These are phyloP conservation scores for Etheostoma spectabile DNA, from an alignment of 2,113 vertebrate genomes.

Conservation along the genomic window DNA sequence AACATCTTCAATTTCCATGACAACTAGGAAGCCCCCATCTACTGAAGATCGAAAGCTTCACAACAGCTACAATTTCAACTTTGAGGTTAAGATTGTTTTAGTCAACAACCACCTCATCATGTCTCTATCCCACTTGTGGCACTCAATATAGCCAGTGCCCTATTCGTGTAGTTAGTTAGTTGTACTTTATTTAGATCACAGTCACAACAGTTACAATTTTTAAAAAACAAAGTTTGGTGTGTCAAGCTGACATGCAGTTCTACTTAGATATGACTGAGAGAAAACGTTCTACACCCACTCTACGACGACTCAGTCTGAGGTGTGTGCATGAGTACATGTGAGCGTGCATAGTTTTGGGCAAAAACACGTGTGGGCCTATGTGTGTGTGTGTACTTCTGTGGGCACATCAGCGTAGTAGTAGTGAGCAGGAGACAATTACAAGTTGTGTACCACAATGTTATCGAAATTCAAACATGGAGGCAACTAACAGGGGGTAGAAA, in stretches of 20 bases:
- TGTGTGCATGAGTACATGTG: neutral
- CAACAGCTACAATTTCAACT: neutral
- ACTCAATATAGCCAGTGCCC: neutral
- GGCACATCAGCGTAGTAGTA: constrained; percentile 3
- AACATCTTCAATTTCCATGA: neutral
- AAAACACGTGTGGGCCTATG: constrained; percentile 10
- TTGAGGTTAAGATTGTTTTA: neutral
- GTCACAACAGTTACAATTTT: neutral
- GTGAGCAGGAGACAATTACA: neutral
- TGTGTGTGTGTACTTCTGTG: constrained; percentile 7
- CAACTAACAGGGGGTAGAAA: neutral
- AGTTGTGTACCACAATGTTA: constrained; percentile 20
- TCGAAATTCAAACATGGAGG: constrained; percentile 40
- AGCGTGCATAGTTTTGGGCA: neutral
- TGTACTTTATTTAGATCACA: neutral
- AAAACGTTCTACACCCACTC: neutral
- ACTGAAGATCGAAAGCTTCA: neutral
- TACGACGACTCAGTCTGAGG: constrained; percentile 25
- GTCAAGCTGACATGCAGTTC: constrained; percentile 8
- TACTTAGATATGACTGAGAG: neutral
- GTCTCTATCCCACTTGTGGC: neutral
- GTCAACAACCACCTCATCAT: neutral
- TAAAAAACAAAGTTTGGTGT: neutral
- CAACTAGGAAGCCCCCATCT: neutral
- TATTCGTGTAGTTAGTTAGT: neutral